A percentile compares a stretch with the other conserved stretches of the same genome.
These are phyloP conservation scores for Channallabes apus DNA, from an alignment of 2,797 vertebrate species.

Conservation along the genomic window DNA sequence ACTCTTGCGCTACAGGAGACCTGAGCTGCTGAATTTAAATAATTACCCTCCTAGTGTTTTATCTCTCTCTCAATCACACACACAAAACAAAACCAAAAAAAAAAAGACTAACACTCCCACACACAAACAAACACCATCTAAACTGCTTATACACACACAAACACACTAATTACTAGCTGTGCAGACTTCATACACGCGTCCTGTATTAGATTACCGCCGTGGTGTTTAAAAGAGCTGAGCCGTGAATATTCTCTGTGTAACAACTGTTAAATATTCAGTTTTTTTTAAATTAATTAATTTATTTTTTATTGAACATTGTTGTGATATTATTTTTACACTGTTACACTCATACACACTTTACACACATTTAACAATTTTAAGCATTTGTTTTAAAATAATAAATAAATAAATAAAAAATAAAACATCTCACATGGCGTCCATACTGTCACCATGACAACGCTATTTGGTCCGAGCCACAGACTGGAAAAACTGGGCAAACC, in stretches of 20 bases:
- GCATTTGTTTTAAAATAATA: too few species aligned
- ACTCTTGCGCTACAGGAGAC: constrained; percentile 51
- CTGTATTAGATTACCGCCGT: not conserved
- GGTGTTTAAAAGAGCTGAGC: not conserved
- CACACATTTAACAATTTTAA: too few species aligned
- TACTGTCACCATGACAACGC: not conserved
- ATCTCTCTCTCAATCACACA: constrained; percentile 11
- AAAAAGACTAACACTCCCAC: not conserved
- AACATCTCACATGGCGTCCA: not conserved
- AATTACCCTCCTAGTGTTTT: constrained; percentile 67
- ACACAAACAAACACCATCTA: not conserved
- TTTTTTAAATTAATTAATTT: too few species aligned
- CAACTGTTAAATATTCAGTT: not conserved
- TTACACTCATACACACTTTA: too few species aligned
- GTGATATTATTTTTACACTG: not conserved
- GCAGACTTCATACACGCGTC: not conserved
- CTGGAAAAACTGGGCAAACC: too few species aligned
- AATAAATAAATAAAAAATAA: too few species aligned
- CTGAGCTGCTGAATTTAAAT: constrained; percentile 49
- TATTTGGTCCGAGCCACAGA: not conserved
- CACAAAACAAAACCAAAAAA: not conserved
- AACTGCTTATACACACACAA: not conserved
- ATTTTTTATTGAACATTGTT: not conserved
- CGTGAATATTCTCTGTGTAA: not conserved
- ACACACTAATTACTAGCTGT: not conserved